phyloP scores from a whole-genome alignment of 2,888 invertebrate genomes.

The Resseliella maxima region DNA sequence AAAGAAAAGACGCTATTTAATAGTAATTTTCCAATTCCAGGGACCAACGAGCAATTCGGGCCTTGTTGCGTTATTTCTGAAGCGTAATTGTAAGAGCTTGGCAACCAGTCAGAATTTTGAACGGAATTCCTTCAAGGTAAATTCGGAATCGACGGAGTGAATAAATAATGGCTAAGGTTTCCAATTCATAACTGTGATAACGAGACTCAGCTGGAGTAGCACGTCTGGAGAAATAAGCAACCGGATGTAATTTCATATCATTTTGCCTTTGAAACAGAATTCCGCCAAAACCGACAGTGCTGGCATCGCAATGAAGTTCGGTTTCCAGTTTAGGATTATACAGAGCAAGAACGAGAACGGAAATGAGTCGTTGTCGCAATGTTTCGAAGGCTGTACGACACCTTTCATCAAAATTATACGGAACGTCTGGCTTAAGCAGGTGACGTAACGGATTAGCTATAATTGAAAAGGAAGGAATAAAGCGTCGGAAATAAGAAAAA shows the following conservation, averaged over 20 bases:
- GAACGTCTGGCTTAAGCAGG: too few relatives aligned
- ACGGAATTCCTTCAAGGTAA: conserved; percentile 59
- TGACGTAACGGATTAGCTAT: too few relatives aligned
- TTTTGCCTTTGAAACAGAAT: conserved; percentile 61
- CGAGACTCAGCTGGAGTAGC: not conserved
- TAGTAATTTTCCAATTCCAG: conserved; percentile 62
- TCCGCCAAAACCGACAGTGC: conserved; percentile 63
- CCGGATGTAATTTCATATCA: conserved; percentile 61
- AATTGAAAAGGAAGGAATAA: too few relatives aligned
- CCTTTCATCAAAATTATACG: too few relatives aligned
- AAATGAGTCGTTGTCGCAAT: too few relatives aligned
- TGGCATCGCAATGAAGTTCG: too few relatives aligned
- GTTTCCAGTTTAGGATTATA: too few relatives aligned
- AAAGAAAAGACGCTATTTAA: too few relatives aligned
- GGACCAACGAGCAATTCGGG: conserved; percentile 63
- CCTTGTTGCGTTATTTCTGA: conserved; percentile 61
- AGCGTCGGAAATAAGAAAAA: too few relatives aligned
- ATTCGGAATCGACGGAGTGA: conserved; percentile 61
- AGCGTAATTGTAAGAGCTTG: conserved; percentile 61
- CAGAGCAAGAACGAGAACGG: too few relatives aligned
- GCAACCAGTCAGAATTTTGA: conserved; percentile 62
- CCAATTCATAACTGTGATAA: conserved; percentile 62
- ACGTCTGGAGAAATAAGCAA: conserved; percentile 62
- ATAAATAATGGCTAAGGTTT: conserved; percentile 62
- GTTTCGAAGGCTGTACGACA: too few relatives aligned